Conservation (phyloP, 2,797 vertebrate species). For the Dipus sagitta region DNA sequence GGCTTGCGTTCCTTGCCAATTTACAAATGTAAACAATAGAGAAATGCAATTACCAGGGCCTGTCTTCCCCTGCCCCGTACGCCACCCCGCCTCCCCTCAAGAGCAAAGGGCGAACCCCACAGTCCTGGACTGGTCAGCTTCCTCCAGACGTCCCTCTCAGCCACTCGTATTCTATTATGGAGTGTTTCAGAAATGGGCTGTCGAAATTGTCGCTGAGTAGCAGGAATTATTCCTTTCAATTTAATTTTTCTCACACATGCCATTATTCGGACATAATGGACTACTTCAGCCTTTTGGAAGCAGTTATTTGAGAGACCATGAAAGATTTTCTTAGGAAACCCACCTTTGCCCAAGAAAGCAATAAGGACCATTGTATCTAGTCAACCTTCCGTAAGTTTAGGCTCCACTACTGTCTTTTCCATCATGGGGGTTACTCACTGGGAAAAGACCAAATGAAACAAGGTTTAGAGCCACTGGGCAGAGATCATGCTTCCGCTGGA, state of each 20-base stretch:
- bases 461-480: neutral
- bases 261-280: conserved; percentile 16
- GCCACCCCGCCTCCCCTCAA: neutral
- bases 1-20: conserved; percentile 80
- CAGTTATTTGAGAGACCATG: conserved; percentile 16
- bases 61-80: conserved; percentile 31
- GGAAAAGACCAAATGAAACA: conserved; percentile 30
- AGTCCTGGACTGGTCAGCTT: neutral
- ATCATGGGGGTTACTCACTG: neutral
- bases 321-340: conserved; percentile 33
- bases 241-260: neutral
- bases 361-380: neutral
- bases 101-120: neutral
- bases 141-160: neutral
- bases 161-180: no score
- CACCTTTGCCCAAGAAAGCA: conserved; percentile 3
- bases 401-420: neutral
- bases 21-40: conserved; percentile 79
- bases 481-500: neutral
- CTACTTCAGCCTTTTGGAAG: conserved; percentile 29
- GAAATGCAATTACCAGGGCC: conserved; percentile 84
- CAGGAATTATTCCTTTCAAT: neutral
- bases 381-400: neutral
- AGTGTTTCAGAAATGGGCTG: neutral
- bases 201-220: neutral